Conservation (phyloP, 1,140 invertebrate genomes). For the Drosophila novamexicana region DNA sequence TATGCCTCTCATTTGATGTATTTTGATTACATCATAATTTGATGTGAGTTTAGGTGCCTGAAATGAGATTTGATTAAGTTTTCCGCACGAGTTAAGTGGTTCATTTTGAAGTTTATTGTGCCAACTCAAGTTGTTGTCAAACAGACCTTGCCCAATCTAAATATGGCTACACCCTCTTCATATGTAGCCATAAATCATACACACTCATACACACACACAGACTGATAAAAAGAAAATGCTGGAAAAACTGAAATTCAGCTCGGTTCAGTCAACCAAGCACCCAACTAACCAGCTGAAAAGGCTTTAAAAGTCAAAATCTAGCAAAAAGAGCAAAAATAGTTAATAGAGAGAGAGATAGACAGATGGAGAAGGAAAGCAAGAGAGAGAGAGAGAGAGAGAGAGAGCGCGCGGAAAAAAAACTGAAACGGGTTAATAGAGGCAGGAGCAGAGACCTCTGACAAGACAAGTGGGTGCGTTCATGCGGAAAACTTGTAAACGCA, state of each 20-base stretch:
- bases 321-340: constrained; percentile 28
- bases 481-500: constrained; percentile 80
- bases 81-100: constrained; percentile 30
- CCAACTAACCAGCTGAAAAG: constrained; percentile 55
- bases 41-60: background rate
- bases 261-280: constrained; percentile 42
- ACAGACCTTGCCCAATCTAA: constrained; percentile 54
- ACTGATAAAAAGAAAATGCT: constrained; percentile 5
- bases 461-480: constrained; percentile 82
- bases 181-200: constrained; percentile 61
- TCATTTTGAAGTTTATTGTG: constrained; percentile 36
- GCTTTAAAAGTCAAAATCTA: constrained; percentile 65
- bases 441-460: constrained; percentile 61
- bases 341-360: constrained; percentile 25
- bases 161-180: constrained; percentile 29
- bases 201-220: constrained; percentile 12
- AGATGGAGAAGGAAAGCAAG: constrained; percentile 16
- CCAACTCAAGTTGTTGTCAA: constrained; percentile 28
- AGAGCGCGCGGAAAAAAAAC: constrained; percentile 31
- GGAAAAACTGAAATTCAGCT: constrained; percentile 37
- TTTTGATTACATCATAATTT: background rate
- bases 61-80: constrained; percentile 21
- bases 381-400: constrained; percentile 1
- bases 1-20: too few relatives aligned
- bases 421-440: constrained; percentile 74